Evolutionary conservation across 2,888 invertebrate species (phyloP), one percentile per base, ranked within the genome.

Genomic region (Athripsodes cinereus): DNA sequence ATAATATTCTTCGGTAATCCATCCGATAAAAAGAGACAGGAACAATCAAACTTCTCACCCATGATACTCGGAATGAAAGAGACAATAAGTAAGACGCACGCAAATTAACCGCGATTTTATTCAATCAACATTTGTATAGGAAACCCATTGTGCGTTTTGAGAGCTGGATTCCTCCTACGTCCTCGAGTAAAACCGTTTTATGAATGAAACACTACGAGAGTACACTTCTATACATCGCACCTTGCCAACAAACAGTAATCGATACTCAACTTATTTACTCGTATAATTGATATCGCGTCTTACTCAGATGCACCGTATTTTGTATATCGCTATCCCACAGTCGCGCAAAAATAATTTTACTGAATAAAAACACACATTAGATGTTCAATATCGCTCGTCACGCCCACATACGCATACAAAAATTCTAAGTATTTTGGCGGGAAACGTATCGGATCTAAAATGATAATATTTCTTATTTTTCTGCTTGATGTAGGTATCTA

Each of bases 11-110:
- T 54, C 57, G 70, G 70, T 71, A 70, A 71, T 72, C 70, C 72
- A 72, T 73, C 73, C 72, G 72, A 72, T 72, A 69, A 69, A 71
- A 66, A 64, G 64, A 52, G 61, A 57, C 49, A 52, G 55, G 26
- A 68, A 61, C 63, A 46, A 26, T 46, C 46, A 40, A 40, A 40
- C 40, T 40, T 40, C 16, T 16, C 40, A 8, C 16, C 16, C 5
- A 40, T 13, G 13, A 13, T 8, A 61, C 62, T 61, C 60, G 47
- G 61, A 48, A 19, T 2, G 48, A 55, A 57, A 58, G 57, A 57
- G 40, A 40, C 40, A 13, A 40, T 16, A 16, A 3, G 13, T 13
- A 40, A 40, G 72, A 73, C 52, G 55, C 61, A 52, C 54, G 57
- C 55, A 72, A 55, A 58, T 55, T 40, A 40, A 40, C 40, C 57